Conservation (phyloP, 2,113 vertebrate genomes). For the Amia ocellicauda region DNA sequence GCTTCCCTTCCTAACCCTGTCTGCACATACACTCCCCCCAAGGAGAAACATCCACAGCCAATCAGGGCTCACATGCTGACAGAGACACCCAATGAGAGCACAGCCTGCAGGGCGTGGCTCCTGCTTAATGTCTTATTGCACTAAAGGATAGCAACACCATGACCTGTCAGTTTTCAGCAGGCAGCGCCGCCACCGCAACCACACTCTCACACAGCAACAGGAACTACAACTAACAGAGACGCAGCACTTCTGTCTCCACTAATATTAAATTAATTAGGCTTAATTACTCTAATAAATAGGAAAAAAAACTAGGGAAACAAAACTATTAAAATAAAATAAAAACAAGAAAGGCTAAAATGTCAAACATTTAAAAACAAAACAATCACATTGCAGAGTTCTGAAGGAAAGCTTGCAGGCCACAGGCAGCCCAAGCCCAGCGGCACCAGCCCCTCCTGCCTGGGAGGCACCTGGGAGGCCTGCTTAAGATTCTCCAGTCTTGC, state of each 20-base stretch:
- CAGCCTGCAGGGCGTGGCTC: conserved; percentile 49
- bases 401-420: conserved; percentile 46
- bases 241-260: conserved; percentile 55
- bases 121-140: conserved; percentile 87
- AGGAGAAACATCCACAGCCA: background rate
- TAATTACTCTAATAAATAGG: conserved; percentile 75
- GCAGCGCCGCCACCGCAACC: conserved; percentile 20
- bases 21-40: background rate
- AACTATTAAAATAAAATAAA: conserved; percentile 49
- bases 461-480: conserved; percentile 27
- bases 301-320: conserved; percentile 64
- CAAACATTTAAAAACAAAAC: conserved; percentile 32
- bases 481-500: conserved; percentile 25
- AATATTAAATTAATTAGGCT: conserved; percentile 63
- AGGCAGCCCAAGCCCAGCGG: conserved; percentile 15
- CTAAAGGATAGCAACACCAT: conserved; percentile 76
- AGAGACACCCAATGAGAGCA: conserved; percentile 30
- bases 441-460: conserved; percentile 24
- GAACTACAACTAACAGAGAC: conserved; percentile 56
- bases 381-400: conserved; percentile 50
- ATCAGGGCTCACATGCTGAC: conserved; percentile 7
- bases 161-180: conserved; percentile 57
- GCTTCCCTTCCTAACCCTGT: background rate
- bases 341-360: conserved; percentile 36
- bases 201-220: conserved; percentile 30